Base-by-base conservation (phyloP, 2,113 vertebrate species). In the Pangasianodon gigas region DNA sequence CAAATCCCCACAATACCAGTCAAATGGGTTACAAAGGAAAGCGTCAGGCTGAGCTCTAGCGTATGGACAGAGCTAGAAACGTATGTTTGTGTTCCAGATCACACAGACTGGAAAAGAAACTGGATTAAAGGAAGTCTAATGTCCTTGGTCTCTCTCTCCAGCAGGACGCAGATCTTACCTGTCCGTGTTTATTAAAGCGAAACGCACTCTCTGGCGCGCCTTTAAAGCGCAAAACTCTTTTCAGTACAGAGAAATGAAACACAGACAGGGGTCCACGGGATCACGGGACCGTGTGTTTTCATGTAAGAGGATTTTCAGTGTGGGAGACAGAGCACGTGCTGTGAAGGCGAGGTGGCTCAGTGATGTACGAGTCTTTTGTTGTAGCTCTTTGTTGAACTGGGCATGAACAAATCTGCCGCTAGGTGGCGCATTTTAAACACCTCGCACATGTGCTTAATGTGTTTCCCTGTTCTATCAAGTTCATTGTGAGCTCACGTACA, bases 291-390 rank as follows among this genome's bases (percentile, higher is more conserved):
- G 67, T 84, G 80, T 83, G 19, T 51, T 62, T 37, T 44, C 44
- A 5, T 32, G 6, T 37, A 79, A 75, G 85, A 75, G 71, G 87
- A 81, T 90, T 84, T 84, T 14, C 85, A 56, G 8, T 44, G 44
- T 24, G 13, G 21, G 14, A 19, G n/a, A 46, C 24, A 16, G 56
- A 84, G 82, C 81, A 83, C 54, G 71, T 85, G n/a, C 46, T 58
- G 83, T 51, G 81, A 56, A 41, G 71, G 79, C 60, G 81, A 71
- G 89, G 79, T 77, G 81, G 80, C 46, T 87, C 87, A 80, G 51
- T 90, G 91, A 89, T 89, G 91, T 82, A 87, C 87, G 87, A 89
- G 67, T 87, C 89, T 92, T 92, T 92, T 86, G 89, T 91, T 92
- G 85, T 87, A 88, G 79, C 89, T 81, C 69, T 90, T 90, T 90